These are phyloP conservation scores for Anomalospiza imberbis DNA, from an alignment of 2,797 vertebrate genomes.

Conservation along the genomic window DNA sequence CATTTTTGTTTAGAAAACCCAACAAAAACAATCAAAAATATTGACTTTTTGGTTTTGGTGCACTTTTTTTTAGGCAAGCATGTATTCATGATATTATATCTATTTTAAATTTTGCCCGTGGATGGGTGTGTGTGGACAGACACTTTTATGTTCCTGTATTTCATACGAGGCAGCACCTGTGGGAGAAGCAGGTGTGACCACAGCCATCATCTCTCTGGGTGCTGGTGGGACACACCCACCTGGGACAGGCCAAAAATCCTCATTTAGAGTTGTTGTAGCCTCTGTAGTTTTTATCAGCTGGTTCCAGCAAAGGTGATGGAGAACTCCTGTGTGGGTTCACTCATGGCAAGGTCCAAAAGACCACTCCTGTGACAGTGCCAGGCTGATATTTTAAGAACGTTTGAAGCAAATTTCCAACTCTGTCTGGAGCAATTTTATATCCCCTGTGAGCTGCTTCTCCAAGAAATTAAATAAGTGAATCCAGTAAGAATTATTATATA, in stretches of 20 bases:
- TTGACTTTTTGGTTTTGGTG: background rate
- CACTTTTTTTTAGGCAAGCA: background rate
- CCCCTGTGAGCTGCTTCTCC: background rate
- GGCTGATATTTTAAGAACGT: background rate
- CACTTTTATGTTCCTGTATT: background rate
- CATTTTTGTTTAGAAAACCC: background rate
- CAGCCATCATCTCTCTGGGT: background rate
- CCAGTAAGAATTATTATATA: background rate
- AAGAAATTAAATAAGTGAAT: background rate
- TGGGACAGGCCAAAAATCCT: background rate
- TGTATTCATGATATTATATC: too few relatives aligned
- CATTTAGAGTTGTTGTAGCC: background rate
- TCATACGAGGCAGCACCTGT: rapidly evolving
- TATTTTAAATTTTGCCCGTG: background rate
- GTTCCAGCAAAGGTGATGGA: rapidly evolving
- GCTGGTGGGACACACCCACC: background rate
- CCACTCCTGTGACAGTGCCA: background rate
- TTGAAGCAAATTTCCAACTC: background rate
- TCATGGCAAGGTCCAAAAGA: background rate
- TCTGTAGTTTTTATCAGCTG: background rate
- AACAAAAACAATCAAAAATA: background rate
- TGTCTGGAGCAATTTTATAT: background rate
- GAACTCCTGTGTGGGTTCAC: background rate
- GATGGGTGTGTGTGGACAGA: background rate
- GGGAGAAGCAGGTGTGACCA: background rate